These are phyloP conservation scores for Drosophila prosaltans DNA, from an alignment of 1,140 invertebrate species.

Conservation along the genomic window DNA sequence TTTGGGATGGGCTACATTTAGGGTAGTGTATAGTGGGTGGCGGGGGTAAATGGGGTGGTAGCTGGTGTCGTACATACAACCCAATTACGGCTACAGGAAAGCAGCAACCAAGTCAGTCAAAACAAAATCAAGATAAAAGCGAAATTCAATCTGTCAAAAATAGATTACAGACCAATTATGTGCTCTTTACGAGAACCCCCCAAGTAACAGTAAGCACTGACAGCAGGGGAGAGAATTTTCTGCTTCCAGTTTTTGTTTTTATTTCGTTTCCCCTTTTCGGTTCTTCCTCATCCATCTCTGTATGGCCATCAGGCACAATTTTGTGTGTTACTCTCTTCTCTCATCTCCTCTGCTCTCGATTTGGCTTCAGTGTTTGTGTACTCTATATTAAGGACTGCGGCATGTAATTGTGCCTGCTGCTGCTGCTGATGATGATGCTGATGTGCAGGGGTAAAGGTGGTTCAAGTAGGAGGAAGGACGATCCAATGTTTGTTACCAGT, in stretches of 20 bases:
- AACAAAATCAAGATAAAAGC: conserved; percentile 83
- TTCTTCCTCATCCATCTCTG: conserved; percentile 67
- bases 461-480: conserved; percentile 16
- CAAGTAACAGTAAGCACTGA: conserved; percentile 20
- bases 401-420: conserved; percentile 75
- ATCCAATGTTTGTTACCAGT: conserved; percentile 14
- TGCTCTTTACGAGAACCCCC: conserved; percentile 81
- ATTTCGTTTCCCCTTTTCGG: conserved; percentile 16
- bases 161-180: conserved; percentile 84
- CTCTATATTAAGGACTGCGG: conserved; percentile 71
- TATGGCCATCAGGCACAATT: conserved; percentile 76
- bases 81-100: conserved; percentile 68
- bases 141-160: conserved; percentile 84
- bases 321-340: conserved; percentile 35
- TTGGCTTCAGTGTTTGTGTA: conserved; percentile 37
- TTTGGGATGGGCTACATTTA: conserved; percentile 24
- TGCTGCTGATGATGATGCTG: conserved; percentile 10
- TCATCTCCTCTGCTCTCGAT: background rate
- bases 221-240: conserved; percentile 57
- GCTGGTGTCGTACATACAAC: conserved; percentile 51
- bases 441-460: conserved; percentile 1
- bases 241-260: conserved; percentile 18
- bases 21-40: conserved; percentile 12
- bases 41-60: background rate
- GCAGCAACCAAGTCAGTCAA: conserved; percentile 77